These are phyloP conservation scores for Leucoma salicis DNA, from an alignment of 2,888 invertebrate species.

Conservation along the genomic window DNA sequence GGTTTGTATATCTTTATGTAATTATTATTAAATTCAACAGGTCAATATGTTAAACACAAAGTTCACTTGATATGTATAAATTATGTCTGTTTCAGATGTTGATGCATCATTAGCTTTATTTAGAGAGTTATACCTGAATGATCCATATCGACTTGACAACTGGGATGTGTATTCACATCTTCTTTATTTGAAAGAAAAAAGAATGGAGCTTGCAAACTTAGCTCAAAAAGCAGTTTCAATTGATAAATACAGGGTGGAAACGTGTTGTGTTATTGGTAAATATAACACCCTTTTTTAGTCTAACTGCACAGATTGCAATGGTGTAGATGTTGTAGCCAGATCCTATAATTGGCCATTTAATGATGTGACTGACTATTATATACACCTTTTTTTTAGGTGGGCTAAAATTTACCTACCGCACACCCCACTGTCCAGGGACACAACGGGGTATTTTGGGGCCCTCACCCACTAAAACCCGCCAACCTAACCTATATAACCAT, in stretches of 20 bases:
- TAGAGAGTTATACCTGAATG: constrained; percentile 89
- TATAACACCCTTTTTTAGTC: background rate
- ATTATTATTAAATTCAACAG: background rate
- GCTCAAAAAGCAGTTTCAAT: constrained; percentile 96
- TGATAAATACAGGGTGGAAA: constrained; percentile 98
- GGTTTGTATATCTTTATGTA: constrained; percentile 68
- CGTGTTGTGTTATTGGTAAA: constrained; percentile 97
- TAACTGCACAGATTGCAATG: too few species aligned
- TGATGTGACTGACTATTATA: too few species aligned
- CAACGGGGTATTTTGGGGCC: too few species aligned
- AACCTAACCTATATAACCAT: too few species aligned
- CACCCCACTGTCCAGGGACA: too few species aligned
- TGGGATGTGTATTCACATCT: constrained; percentile 98
- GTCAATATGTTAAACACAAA: background rate
- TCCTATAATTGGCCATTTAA: too few species aligned
- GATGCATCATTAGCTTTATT: constrained; percentile 94
- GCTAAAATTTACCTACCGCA: too few species aligned
- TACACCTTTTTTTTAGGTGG: too few species aligned
- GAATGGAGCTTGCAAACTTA: constrained; percentile 94
- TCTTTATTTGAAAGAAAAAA: constrained; percentile 95
- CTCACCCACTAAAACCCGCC: too few species aligned
- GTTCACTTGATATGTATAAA: background rate
- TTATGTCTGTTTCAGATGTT: constrained; percentile 87
- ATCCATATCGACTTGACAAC: constrained; percentile 97
- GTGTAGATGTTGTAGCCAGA: too few species aligned